Evolutionary conservation across 2,888 invertebrate species (phyloP).

Genomic region (Diabrotica balteata): DNA sequence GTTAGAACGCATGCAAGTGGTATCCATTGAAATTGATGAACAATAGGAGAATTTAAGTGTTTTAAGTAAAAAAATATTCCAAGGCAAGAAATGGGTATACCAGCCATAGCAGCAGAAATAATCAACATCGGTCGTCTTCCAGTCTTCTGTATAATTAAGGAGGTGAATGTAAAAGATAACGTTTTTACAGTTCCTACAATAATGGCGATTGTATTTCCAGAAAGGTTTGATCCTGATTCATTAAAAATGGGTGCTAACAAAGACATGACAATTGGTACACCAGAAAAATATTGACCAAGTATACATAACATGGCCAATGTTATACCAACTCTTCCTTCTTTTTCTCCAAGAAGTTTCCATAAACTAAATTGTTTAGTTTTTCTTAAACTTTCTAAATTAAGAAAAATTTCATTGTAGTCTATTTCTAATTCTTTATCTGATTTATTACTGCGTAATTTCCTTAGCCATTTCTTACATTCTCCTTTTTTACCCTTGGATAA

Average conservation of each 20-base stretch:
- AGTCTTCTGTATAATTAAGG: conserved; percentile 65
- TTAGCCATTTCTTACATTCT: conserved; percentile 30
- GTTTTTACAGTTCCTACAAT: conserved; percentile 3
- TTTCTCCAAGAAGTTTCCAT: neutral
- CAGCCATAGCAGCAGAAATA: neutral
- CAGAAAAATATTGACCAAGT: conserved; percentile 3
- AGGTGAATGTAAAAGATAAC: conserved; percentile 45
- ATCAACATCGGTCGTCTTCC: conserved; percentile 1
- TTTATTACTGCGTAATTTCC: conserved; percentile 24
- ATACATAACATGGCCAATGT: neutral
- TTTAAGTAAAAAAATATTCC: neutral
- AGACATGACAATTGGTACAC: conserved; percentile 1
- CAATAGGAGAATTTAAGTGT: neutral
- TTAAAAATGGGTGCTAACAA: conserved; percentile 9
- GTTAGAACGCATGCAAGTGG: neutral
- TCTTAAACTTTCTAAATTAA: neutral
- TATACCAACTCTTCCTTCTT: conserved; percentile 6
- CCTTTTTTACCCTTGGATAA: conserved; percentile 26
- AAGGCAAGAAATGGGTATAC: neutral
- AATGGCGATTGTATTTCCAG: conserved; percentile 10
- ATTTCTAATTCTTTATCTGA: conserved; percentile 5
- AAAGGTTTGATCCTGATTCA: neutral
- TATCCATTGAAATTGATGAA: neutral
- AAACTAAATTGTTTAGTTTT: neutral
- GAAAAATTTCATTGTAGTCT: neutral